Conservation (phyloP, 2,888 invertebrate genomes). For the Hoplodrina blanda region DNA sequence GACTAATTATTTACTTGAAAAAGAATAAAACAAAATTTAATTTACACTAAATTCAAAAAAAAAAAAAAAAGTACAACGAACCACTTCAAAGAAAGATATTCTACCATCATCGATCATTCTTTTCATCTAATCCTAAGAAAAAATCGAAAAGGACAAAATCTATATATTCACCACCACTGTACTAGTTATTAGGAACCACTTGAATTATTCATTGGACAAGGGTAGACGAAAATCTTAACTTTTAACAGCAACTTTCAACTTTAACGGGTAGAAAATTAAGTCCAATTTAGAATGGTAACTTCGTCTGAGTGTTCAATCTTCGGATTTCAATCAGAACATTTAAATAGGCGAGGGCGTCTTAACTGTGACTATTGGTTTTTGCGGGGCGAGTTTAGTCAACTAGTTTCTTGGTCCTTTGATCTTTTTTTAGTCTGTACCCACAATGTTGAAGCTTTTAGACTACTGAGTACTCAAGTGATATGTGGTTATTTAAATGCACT, state of each 20-base stretch:
- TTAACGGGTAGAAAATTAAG: conserved; percentile 70
- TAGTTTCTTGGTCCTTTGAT: conserved; percentile 55
- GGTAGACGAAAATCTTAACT: conserved; percentile 83
- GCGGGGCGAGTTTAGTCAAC: conserved; percentile 59
- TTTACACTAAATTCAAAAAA: background rate
- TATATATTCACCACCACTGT: conserved; percentile 57
- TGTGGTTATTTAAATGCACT: conserved; percentile 6
- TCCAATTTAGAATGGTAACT: conserved; percentile 65
- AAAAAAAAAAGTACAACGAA: conserved; percentile 24
- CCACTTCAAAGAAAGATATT: conserved; percentile 28
- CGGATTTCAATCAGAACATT: conserved; percentile 77
- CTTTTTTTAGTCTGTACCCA: conserved; percentile 44
- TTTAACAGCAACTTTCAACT: conserved; percentile 75
- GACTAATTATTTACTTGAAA: too few relatives aligned
- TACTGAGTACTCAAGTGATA: background rate
- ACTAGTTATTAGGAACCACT: conserved; percentile 86
- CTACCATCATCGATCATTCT: conserved; percentile 57
- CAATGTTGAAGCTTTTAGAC: conserved; percentile 26
- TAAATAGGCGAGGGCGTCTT: conserved; percentile 73
- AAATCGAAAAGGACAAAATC: conserved; percentile 58
- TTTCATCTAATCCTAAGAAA: conserved; percentile 57
- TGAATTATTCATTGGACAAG: conserved; percentile 88
- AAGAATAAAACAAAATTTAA: background rate
- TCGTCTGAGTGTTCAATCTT: conserved; percentile 62
- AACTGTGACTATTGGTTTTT: conserved; percentile 73